Base-by-base conservation (phyloP, 2,888 invertebrate genomes). In the Imbricaverruca yamaguchii region DNA sequence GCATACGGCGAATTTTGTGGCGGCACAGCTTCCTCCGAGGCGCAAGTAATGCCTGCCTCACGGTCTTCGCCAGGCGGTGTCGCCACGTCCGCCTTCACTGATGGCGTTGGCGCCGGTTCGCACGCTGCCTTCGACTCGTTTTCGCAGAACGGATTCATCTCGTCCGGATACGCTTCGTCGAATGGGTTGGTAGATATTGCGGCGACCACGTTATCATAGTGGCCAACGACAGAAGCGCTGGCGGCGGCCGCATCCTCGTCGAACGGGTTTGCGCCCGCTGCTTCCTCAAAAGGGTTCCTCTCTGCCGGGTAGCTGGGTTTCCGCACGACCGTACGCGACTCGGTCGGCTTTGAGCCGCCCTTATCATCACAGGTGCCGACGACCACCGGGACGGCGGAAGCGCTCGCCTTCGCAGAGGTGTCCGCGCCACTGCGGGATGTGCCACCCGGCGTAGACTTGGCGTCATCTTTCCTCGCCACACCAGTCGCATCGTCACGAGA, bases 221-320 rank as follows among this genome's bases (percentile, higher is more conserved):
- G 23, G 10, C 74, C 74, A 18, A 39, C 39, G 39, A 39, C 4
- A 4, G 39, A 4, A 39, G 4, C 39, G 39, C 39, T 4, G 39
- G 39, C 15, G 15, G 69, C 15, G 7, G 9, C 15, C 3, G 4
- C 69, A 15, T 12, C 69, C 15, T 69, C 69, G 13, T 39, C 69
- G 15, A 69, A 69, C 15, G 69, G 69, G 39, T 69, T 69, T 15
- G 25, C 69, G 15, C 69, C 39, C 13, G 13, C 18, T 1, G 53
- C 9, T 0, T 69, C 80, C 1, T 23, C 80, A n/a, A 80, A 67
- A 7, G 65, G 65, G 39, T 57, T 80, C n/a, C 65, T 65, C 15
- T 56, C 65, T 18, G 56, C 86, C 91, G 90, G 78, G 39, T 74
- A 74, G 53, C 74, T 74, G 39, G 39, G 39, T 39, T 39, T 39